phyloP scores from a whole-genome alignment of 2,888 invertebrate species.

The Eristalis intricaria region DNA sequence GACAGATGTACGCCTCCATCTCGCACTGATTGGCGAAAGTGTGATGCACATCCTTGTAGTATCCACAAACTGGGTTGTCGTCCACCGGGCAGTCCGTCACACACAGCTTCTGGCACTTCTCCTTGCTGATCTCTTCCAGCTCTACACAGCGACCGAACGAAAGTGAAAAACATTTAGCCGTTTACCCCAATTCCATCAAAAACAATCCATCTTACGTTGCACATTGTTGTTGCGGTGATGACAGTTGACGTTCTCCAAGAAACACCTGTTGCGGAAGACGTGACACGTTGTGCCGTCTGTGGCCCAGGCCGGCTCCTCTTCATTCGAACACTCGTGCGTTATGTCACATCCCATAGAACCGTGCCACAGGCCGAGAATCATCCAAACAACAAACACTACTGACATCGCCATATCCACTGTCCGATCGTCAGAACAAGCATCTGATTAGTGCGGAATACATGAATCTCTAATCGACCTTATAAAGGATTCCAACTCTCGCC shows the following conservation, averaged over 20 bases:
- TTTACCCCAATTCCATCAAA: neutral
- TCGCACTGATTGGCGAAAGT: constrained; percentile 50
- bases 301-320: constrained; percentile 37
- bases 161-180: neutral
- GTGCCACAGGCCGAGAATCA: neutral
- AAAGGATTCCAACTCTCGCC: constrained; percentile 4
- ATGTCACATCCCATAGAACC: constrained; percentile 25
- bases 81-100: constrained; percentile 24
- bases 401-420: constrained; percentile 15
- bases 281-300: constrained; percentile 41
- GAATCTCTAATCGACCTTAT: constrained; percentile 26
- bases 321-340: constrained; percentile 32
- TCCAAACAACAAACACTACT: neutral
- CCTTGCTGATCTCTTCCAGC: constrained; percentile 3
- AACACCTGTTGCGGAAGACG: constrained; percentile 43
- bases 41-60: constrained; percentile 29
- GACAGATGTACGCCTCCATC: constrained; percentile 50
- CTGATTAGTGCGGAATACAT: constrained; percentile 8
- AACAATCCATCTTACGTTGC: constrained; percentile 17
- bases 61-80: constrained; percentile 51
- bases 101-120: constrained; percentile 40
- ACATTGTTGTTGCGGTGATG: constrained; percentile 31
- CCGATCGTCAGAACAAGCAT: constrained; percentile 15
- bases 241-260: constrained; percentile 48
- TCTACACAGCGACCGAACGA: constrained; percentile 2